These are phyloP conservation scores for Drosophila bunnanda DNA, from an alignment of 2,888 invertebrate species.

Conservation along the genomic window DNA sequence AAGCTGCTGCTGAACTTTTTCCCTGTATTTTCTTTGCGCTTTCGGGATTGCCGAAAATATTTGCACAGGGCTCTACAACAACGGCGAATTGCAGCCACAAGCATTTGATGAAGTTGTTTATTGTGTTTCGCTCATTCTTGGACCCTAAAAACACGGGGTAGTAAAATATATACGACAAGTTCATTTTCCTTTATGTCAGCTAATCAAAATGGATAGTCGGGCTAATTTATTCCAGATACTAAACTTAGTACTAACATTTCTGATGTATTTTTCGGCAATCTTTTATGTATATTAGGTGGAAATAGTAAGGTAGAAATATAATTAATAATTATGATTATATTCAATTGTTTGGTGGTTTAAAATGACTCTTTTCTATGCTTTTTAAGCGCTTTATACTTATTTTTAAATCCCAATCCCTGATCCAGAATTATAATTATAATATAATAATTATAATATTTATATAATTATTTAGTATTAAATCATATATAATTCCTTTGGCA, in stretches of 20 bases:
- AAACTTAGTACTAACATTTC: not conserved
- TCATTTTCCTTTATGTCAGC: conserved; percentile 4
- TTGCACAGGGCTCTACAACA: conserved; percentile 52
- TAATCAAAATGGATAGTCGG: not conserved
- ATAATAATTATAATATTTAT: not conserved
- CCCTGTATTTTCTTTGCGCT: conserved; percentile 60
- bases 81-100: conserved; percentile 51
- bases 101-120: conserved; percentile 75
- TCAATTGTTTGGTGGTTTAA: no score
- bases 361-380: no score
- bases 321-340: no score
- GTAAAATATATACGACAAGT: conserved; percentile 1
- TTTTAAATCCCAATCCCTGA: not conserved
- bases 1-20: conserved; percentile 67
- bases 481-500: not conserved
- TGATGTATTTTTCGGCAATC: no score
- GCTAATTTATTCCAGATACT: not conserved
- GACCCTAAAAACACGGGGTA: conserved; percentile 8
- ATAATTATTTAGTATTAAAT: accelerated
- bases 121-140: conserved; percentile 42
- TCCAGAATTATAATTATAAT: not conserved
- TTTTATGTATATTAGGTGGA: no score
- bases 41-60: conserved; percentile 62
- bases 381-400: no score
- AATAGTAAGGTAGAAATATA: no score